Base-by-base conservation (phyloP, 2,113 vertebrate genomes). In the Marmota monax region DNA sequence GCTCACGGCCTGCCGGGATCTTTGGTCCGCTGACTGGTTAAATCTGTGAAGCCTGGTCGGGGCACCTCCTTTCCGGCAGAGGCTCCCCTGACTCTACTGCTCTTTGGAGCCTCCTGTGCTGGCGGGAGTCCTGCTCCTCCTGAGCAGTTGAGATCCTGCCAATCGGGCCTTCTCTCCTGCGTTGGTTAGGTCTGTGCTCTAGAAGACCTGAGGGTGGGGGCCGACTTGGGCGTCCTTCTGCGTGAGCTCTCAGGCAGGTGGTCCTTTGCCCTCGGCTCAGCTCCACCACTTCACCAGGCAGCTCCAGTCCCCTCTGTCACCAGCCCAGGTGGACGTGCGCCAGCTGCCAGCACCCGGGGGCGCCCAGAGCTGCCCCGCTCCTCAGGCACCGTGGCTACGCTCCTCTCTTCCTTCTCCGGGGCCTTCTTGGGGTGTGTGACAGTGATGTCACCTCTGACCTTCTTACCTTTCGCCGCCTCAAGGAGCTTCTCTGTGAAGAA, bases 61-160 rank as follows among this genome's bases (percentile, higher is more conserved):
- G 8, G 42, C 17, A 5, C 83, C 65, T 27, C n/a, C 65, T 94
- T 32, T 16, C 2, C 17, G 14, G 69, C 85, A 69, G n/a, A 39
- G 23, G 17, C 13, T 32, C 4, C 0, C 45, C 13, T 51, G 53
- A 17, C 53, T 17, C 53, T 5, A 17, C 37, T 20, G 23, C 65
- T 53, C 65, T 37, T 10, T 3, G 7, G 58, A 51, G 45, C 34
- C 29, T 25, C 39, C 10, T 25, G 0, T 2, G 58, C 42, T 2
- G 10, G 51, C 7, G 11, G 14, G 39, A 16, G 56, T 12, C 63
- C 65, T 4, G 0, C 22, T 74, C 29, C 48, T 63, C 53, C 27
- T 0, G 2, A 22, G 42, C 14, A 11, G 56, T 29, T 63, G 45
- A 1, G 73, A 12, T 0, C 77, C 65, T 18, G 0, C 16, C 0